Percentiles rank a stretch among this genome's conserved stretches.
Conservation (phyloP, 2,888 invertebrate genomes). For the Cheilosia grossa region DNA sequence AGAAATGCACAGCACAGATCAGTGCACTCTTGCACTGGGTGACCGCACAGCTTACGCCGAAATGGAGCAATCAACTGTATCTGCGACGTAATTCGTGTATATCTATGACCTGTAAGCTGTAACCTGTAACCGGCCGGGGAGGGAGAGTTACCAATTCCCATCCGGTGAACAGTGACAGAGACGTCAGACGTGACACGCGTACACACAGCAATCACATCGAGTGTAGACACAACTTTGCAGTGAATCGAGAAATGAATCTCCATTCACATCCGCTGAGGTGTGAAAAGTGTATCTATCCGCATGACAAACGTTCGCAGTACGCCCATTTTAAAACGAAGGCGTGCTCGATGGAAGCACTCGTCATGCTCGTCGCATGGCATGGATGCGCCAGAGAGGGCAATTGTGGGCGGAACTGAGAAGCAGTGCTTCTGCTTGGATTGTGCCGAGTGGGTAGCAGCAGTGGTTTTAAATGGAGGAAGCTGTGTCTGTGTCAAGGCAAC, state of each 20-base stretch:
- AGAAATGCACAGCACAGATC: slow-evolving; percentile 49
- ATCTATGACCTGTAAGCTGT: slow-evolving; percentile 27
- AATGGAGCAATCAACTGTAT: slow-evolving; percentile 53
- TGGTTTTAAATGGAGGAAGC: slow-evolving; percentile 24
- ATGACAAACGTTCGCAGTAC: slow-evolving; percentile 27
- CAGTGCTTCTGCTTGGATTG: neutral
- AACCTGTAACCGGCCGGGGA: slow-evolving; percentile 11
- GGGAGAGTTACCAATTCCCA: slow-evolving; percentile 20
- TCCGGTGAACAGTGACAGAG: slow-evolving; percentile 36
- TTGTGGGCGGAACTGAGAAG: slow-evolving; percentile 63
- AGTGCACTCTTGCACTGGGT: slow-evolving; percentile 42
- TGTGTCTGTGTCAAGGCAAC: slow-evolving; percentile 8
- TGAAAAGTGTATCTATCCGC: slow-evolving; percentile 52
- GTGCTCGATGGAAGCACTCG: slow-evolving; percentile 56
- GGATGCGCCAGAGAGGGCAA: slow-evolving; percentile 45
- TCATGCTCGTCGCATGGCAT: slow-evolving; percentile 41
- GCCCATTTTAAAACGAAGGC: slow-evolving; percentile 69
- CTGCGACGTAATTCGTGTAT: slow-evolving; percentile 26
- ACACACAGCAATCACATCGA: neutral
- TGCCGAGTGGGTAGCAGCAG: slow-evolving; percentile 17
- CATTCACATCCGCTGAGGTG: slow-evolving; percentile 19
- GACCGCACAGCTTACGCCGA: slow-evolving; percentile 24
- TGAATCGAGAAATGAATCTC: slow-evolving; percentile 9
- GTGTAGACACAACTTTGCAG: neutral
- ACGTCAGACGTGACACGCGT: slow-evolving; percentile 58